Evolutionary conservation across 2,113 vertebrate genomes (phyloP).

Genomic region (Nothocercus julius): DNA sequence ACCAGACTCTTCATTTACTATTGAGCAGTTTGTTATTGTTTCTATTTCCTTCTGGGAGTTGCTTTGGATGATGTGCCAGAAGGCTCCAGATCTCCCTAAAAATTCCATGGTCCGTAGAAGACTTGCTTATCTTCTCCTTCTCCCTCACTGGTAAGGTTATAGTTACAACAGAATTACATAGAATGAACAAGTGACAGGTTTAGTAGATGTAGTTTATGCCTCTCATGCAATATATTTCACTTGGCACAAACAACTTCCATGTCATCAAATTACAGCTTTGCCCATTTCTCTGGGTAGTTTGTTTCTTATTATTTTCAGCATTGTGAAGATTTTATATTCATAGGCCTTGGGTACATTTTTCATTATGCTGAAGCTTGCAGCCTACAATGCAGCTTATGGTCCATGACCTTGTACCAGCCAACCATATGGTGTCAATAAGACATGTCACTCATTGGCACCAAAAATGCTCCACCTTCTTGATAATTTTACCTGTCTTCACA

Average conservation of each 20-base stretch:
- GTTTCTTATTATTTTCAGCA: neutral
- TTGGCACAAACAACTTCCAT: neutral
- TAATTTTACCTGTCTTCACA: slow-evolving; percentile 42
- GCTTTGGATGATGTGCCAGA: neutral
- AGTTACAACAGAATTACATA: neutral
- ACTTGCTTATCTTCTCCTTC: neutral
- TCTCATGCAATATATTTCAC: neutral
- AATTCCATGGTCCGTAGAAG: neutral
- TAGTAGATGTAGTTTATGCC: neutral
- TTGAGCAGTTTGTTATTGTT: slow-evolving; percentile 27
- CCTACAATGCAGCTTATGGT: neutral
- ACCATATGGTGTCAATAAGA: neutral
- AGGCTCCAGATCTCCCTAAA: neutral
- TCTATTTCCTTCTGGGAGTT: neutral
- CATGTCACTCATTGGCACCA: neutral
- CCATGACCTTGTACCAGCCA: neutral
- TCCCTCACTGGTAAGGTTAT: neutral
- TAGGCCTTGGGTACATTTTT: accelerated
- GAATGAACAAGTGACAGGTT: neutral
- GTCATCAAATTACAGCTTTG: neutral
- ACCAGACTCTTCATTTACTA: neutral
- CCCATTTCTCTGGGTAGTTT: neutral
- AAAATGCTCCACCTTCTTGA: neutral
- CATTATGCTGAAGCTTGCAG: neutral
- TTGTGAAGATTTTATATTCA: neutral